Conservation (phyloP, 2,113 vertebrate species). For the Burhinus bistriatus region DNA sequence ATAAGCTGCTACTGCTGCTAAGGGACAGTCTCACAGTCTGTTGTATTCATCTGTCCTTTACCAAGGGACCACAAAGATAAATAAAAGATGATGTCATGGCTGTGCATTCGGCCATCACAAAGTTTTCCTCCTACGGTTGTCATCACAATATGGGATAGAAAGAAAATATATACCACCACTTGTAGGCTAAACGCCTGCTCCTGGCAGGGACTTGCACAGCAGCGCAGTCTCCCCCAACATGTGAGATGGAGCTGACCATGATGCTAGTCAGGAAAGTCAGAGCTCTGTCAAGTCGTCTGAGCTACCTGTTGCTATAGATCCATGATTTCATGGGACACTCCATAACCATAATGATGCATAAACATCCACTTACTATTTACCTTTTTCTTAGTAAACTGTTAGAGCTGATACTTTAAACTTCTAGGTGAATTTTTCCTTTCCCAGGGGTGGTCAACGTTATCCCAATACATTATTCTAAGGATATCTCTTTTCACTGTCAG, state of each 20-base stretch:
- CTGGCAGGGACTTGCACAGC: not conserved
- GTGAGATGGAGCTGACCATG: not conserved
- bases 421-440: not conserved
- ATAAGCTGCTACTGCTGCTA: not conserved
- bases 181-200: not conserved
- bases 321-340: fast-evolving
- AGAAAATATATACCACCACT: not conserved
- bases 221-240: not conserved
- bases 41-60: not conserved
- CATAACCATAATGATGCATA: not conserved
- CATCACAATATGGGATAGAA: not conserved
- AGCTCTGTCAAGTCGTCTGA: not conserved
- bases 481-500: not conserved
- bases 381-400: not conserved
- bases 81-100: not conserved
- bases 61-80: not conserved
- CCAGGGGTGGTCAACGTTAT: not conserved
- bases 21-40: not conserved
- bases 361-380: not conserved
- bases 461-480: not conserved
- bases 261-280: not conserved
- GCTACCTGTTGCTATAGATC: not conserved
- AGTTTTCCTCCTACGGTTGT: not conserved
- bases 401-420: not conserved
- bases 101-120: not conserved